Evolutionary conservation across 2,888 invertebrate species (phyloP).

Genomic region (Meteorus colon): DNA sequence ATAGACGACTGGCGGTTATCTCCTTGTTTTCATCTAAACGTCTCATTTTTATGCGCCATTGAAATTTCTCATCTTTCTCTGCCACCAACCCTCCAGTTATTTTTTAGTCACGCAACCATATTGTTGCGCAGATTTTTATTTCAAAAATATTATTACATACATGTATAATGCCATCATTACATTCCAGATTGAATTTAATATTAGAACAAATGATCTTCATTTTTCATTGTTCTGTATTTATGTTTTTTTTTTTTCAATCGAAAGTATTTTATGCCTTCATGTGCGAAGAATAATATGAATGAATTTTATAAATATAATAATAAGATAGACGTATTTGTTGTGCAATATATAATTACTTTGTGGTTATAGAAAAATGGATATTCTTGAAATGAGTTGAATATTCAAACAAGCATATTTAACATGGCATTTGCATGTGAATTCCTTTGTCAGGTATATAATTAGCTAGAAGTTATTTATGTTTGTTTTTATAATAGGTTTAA

Average conservation of each 20-base stretch:
- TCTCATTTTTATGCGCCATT: conserved; percentile 71
- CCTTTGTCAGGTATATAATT: too few relatives aligned
- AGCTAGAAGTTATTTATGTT: too few relatives aligned
- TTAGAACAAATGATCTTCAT: neutral
- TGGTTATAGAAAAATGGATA: too few relatives aligned
- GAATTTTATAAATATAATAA: too few relatives aligned
- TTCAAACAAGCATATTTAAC: too few relatives aligned
- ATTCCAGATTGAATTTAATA: neutral
- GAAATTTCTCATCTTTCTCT: conserved; percentile 61
- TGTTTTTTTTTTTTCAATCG: neutral
- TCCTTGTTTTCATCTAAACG: conserved; percentile 70
- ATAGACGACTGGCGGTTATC: conserved; percentile 57
- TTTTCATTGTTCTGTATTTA: neutral
- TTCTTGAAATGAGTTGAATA: too few relatives aligned
- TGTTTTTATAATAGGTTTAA: too few relatives aligned
- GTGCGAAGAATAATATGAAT: too few relatives aligned
- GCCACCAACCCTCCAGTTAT: conserved; percentile 32
- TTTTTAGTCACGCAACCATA: conserved; percentile 36
- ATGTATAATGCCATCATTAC: neutral
- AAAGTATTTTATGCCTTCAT: neutral
- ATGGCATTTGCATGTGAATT: too few relatives aligned
- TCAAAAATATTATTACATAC: neutral
- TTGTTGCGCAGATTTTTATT: neutral
- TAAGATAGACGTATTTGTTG: too few relatives aligned
- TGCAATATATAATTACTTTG: too few relatives aligned